A percentile compares a stretch with the other conserved stretches of the same genome.
Conservation (phyloP, 2,888 invertebrate species). For the Eudemis profundana region DNA sequence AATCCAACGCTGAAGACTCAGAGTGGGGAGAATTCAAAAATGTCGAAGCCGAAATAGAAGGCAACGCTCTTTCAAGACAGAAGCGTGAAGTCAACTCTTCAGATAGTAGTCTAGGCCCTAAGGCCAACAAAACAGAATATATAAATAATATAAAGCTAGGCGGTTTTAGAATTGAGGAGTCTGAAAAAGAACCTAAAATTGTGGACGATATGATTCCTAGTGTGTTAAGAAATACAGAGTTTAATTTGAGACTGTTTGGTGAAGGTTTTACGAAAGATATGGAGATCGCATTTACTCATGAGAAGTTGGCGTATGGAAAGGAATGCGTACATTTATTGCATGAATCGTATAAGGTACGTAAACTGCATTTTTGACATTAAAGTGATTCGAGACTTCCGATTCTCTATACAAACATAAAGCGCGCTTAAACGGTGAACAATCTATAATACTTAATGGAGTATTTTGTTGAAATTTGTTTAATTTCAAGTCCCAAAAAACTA, state of each 20-base stretch:
- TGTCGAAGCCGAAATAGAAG: background rate
- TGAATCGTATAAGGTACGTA: slow-evolving; percentile 65
- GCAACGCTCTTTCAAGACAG: slow-evolving; percentile 11
- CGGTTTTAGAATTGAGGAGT: slow-evolving; percentile 74
- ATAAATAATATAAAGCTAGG: slow-evolving; percentile 54
- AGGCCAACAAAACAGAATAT: background rate
- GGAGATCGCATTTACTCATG: slow-evolving; percentile 71
- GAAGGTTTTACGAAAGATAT: slow-evolving; percentile 65
- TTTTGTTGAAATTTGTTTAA: no score
- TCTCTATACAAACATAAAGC: no score
- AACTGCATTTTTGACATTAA: background rate
- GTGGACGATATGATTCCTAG: slow-evolving; percentile 74
- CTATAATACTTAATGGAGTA: no score
- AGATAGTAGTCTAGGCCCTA: slow-evolving; percentile 30
- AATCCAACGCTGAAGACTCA: background rate
- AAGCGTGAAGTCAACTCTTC: slow-evolving; percentile 10
- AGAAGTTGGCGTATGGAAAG: slow-evolving; percentile 54
- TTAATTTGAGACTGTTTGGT: slow-evolving; percentile 71
- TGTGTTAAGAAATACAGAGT: slow-evolving; percentile 65
- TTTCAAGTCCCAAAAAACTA: no score
- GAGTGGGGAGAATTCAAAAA: slow-evolving; percentile 28
- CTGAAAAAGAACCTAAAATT: slow-evolving; percentile 83
- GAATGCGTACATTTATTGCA: slow-evolving; percentile 62
- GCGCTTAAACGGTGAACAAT: no score
- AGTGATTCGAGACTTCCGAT: no score